phyloP scores from a whole-genome alignment of 2,113 vertebrate species.

The Prolemur simus region DNA sequence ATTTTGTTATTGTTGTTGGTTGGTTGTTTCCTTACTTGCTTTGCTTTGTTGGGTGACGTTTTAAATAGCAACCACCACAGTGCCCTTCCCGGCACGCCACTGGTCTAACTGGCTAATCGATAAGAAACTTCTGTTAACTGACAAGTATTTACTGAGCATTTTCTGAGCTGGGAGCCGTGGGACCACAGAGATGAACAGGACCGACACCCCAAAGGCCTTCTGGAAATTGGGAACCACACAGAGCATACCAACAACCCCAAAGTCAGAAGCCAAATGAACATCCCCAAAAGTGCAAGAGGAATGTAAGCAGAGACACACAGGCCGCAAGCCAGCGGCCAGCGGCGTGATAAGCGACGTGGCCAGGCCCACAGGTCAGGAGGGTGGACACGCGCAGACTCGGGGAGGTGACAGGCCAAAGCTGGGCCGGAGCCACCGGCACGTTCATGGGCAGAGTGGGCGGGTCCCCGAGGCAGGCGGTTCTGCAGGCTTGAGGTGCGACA shows the following conservation, averaged over 20 bases:
- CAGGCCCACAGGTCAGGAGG: fast-evolving
- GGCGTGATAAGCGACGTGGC: fast-evolving
- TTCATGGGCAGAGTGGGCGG: not conserved
- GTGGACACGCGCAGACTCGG: not conserved
- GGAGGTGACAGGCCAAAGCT: no score
- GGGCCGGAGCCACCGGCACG: fast-evolving
- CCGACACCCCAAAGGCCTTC: not conserved
- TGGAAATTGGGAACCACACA: not conserved
- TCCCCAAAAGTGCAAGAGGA: not conserved
- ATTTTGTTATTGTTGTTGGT: no score
- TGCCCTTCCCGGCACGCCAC: fast-evolving
- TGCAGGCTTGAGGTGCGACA: fast-evolving
- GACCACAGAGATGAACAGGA: not conserved
- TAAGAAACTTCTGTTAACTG: not conserved
- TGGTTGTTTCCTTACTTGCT: not conserved
- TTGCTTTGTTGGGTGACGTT: not conserved
- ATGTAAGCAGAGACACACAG: no score
- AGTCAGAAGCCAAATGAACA: not conserved
- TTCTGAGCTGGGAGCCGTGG: not conserved
- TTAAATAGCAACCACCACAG: not conserved
- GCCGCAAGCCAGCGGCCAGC: fast-evolving
- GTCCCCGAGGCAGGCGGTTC: not conserved
- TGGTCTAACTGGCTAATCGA: not conserved
- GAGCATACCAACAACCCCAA: not conserved
- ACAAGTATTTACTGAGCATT: not conserved